A percentile compares a stretch with the other conserved stretches of the same genome.
Conservation (phyloP, 1,140 invertebrate species). For the Drosophila kepulauana region DNA sequence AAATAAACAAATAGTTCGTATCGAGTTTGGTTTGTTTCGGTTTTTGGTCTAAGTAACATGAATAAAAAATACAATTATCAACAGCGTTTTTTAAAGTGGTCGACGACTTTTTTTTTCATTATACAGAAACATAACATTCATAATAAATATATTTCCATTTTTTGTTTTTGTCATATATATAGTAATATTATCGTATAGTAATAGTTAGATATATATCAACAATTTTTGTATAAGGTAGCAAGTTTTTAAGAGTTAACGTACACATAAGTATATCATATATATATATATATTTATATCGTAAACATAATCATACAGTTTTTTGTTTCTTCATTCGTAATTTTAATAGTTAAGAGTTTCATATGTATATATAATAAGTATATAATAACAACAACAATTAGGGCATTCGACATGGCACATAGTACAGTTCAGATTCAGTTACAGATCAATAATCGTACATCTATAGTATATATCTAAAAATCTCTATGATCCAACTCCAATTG, state of each 20-base stretch:
- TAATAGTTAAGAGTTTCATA: conserved; percentile 62
- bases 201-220: conserved; percentile 76
- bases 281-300: conserved; percentile 35
- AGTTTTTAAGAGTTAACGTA: conserved; percentile 69
- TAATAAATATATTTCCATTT: conserved; percentile 35
- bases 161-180: conserved; percentile 32
- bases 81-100: conserved; percentile 38
- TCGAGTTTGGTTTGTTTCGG: conserved; percentile 43
- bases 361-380: conserved; percentile 41
- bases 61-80: conserved; percentile 76
- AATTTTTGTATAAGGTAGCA: conserved; percentile 79
- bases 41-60: conserved; percentile 53
- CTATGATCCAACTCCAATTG: conserved; percentile 39
- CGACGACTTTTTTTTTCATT: conserved; percentile 43
- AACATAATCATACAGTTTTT: conserved; percentile 62
- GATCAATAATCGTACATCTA: conserved; percentile 54
- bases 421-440: conserved; percentile 63
- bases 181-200: conserved; percentile 49
- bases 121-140: conserved; percentile 70
- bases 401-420: conserved; percentile 75
- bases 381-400: conserved; percentile 78
- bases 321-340: conserved; percentile 18
- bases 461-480: conserved; percentile 26
- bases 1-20: conserved; percentile 55
- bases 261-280: conserved; percentile 41